These are phyloP conservation scores for Brachynemurus nebulosus DNA, from an alignment of 2,888 invertebrate species.

Conservation along the genomic window DNA sequence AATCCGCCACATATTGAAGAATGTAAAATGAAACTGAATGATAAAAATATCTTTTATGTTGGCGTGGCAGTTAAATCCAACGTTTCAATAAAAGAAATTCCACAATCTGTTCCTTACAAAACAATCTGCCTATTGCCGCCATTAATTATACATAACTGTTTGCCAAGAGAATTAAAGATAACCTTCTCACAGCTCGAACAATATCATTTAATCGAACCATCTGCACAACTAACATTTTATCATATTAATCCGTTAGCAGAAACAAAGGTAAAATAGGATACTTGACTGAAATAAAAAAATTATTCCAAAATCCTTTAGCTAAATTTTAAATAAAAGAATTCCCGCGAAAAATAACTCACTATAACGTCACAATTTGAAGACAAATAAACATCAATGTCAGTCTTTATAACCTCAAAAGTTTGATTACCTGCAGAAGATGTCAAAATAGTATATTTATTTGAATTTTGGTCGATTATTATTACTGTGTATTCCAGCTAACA, in stretches of 20 bases:
- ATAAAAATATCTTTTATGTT: conserved; percentile 49
- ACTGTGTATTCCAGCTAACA: too few relatives aligned
- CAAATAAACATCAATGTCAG: too few relatives aligned
- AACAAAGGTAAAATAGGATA: neutral
- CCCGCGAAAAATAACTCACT: too few relatives aligned
- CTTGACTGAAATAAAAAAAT: too few relatives aligned
- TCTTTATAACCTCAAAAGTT: too few relatives aligned
- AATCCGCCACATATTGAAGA: conserved; percentile 50
- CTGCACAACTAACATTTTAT: conserved; percentile 56
- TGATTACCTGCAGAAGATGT: too few relatives aligned
- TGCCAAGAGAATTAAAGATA: conserved; percentile 57
- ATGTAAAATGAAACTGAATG: conserved; percentile 38
- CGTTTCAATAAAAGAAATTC: conserved; percentile 11
- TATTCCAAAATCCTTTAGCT: too few relatives aligned
- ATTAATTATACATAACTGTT: conserved; percentile 56
- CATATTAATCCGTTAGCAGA: conserved; percentile 35
- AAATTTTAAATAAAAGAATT: too few relatives aligned
- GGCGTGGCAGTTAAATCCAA: conserved; percentile 45
- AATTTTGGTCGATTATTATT: too few relatives aligned
- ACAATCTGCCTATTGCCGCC: conserved; percentile 59
- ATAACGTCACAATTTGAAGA: too few relatives aligned
- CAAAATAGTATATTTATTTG: too few relatives aligned
- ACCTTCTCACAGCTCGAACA: conserved; percentile 35
- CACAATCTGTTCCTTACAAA: conserved; percentile 48
- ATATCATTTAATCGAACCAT: conserved; percentile 49